phyloP scores from a whole-genome alignment of 2,888 invertebrate genomes.

The Tetranychus truncatus region DNA sequence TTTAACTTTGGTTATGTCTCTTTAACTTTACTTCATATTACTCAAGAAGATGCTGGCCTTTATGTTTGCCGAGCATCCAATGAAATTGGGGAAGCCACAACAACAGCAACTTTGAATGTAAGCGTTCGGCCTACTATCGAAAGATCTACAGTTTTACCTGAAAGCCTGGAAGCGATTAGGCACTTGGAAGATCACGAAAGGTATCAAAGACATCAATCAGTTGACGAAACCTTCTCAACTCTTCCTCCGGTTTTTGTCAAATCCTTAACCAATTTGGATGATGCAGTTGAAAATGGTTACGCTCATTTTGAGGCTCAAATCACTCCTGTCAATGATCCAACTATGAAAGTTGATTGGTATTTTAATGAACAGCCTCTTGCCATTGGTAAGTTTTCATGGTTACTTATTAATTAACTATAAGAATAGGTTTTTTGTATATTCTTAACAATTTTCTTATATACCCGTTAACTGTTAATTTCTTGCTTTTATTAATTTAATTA shows the following conservation, averaged over 20 bases:
- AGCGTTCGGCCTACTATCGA: conserved; percentile 28
- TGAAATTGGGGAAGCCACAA: conserved; percentile 57
- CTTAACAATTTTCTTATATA: too few species aligned
- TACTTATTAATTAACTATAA: too few species aligned
- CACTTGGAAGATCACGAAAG: conserved; percentile 49
- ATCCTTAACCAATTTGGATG: conserved; percentile 60
- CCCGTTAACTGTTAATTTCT: too few species aligned
- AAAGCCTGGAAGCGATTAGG: conserved; percentile 65
- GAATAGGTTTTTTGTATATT: neutral
- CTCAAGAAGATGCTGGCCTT: conserved; percentile 62
- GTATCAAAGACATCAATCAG: conserved; percentile 8
- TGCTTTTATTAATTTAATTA: too few species aligned
- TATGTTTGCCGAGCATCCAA: conserved; percentile 83
- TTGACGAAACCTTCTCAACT: conserved; percentile 48
- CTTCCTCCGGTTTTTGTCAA: conserved; percentile 47
- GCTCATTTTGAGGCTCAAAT: conserved; percentile 83
- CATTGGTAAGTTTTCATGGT: conserved; percentile 46
- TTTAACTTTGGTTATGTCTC: conserved; percentile 92
- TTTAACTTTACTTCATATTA: conserved; percentile 51
- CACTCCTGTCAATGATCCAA: conserved; percentile 60
- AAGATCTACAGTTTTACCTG: conserved; percentile 57
- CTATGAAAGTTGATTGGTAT: conserved; percentile 78
- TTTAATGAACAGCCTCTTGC: conserved; percentile 67
- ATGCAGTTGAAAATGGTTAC: conserved; percentile 65
- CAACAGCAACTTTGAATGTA: conserved; percentile 29